Evolutionary conservation across 2,888 invertebrate species (phyloP).

Genomic region (Ennomos quercinarius): DNA sequence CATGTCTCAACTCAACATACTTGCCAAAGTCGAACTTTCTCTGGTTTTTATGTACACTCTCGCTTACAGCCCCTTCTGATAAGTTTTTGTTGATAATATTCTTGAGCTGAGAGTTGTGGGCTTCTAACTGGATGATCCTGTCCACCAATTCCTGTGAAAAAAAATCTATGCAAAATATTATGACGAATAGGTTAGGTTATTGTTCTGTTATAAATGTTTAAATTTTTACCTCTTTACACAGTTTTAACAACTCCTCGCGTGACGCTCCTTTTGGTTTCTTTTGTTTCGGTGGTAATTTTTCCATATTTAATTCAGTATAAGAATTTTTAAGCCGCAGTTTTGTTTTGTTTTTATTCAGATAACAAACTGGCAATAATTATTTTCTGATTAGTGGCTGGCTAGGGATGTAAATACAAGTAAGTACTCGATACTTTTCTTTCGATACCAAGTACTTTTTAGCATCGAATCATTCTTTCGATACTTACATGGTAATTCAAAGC

Average conservation of each 20-base stretch:
- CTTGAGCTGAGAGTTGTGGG: slow-evolving; percentile 92
- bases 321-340: not conserved
- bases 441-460: too few relatives aligned
- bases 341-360: not conserved
- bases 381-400: too few relatives aligned
- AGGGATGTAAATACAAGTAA: too few relatives aligned
- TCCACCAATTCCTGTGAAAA: slow-evolving; percentile 88
- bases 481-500: too few relatives aligned
- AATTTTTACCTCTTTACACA: slow-evolving; percentile 66
- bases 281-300: slow-evolving; percentile 56
- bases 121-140: slow-evolving; percentile 89
- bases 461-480: too few relatives aligned
- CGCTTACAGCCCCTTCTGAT: slow-evolving; percentile 45
- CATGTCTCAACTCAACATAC: slow-evolving; percentile 61
- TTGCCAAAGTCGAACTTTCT: slow-evolving; percentile 87
- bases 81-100: slow-evolving; percentile 87
- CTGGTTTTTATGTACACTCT: slow-evolving; percentile 38
- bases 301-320: slow-evolving; percentile 37
- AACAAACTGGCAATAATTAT: too few relatives aligned
- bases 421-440: too few relatives aligned
- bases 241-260: slow-evolving; percentile 57
- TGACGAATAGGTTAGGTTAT: slow-evolving; percentile 42
- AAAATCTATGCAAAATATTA: slow-evolving; percentile 5
- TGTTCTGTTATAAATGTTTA: slow-evolving; percentile 2
- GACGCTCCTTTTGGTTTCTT: slow-evolving; percentile 50